These are phyloP conservation scores for Lethenteron camtschaticum DNA, from an alignment of 2,113 vertebrate species.

Conservation along the genomic window DNA sequence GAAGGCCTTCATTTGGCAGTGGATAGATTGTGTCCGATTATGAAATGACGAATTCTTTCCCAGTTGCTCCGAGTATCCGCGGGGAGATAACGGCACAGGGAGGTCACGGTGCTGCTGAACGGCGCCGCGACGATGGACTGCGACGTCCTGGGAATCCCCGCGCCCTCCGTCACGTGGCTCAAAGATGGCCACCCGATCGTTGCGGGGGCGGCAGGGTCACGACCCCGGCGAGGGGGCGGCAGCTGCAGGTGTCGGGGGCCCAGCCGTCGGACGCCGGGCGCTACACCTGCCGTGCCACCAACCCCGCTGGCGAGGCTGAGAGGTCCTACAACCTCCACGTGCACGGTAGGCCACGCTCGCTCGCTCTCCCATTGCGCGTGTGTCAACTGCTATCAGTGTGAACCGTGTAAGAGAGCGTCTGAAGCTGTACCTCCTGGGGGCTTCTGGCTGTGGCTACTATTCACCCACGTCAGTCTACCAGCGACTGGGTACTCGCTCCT, in stretches of 20 bases:
- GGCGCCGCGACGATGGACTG: conserved; percentile 34
- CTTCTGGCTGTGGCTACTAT: too few relatives aligned
- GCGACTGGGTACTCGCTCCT: too few relatives aligned
- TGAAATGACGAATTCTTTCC: not conserved
- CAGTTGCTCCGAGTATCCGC: conserved; percentile 41
- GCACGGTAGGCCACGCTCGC: conserved; percentile 23
- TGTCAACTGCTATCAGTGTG: not conserved
- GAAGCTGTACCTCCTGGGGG: too few relatives aligned
- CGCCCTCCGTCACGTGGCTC: conserved; percentile 46
- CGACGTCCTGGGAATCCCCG: conserved; percentile 32
- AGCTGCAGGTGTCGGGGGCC: conserved; percentile 24
- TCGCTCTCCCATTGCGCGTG: not conserved
- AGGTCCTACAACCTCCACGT: conserved; percentile 42
- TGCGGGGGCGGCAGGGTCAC: conserved; percentile 20
- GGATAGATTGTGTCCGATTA: too few relatives aligned
- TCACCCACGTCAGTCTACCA: too few relatives aligned
- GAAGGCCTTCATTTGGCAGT: too few relatives aligned
- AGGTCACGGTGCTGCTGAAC: conserved; percentile 28
- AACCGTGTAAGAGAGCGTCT: not conserved
- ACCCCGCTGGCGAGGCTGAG: conserved; percentile 23
- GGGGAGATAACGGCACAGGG: conserved; percentile 19
- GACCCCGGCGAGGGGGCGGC: conserved; percentile 28
- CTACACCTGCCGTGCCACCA: conserved; percentile 46
- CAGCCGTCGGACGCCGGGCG: conserved; percentile 24
- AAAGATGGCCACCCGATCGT: conserved; percentile 47